Base-by-base conservation (phyloP, 2,888 invertebrate genomes). In the Acanthosoma haemorrhoidale region DNA sequence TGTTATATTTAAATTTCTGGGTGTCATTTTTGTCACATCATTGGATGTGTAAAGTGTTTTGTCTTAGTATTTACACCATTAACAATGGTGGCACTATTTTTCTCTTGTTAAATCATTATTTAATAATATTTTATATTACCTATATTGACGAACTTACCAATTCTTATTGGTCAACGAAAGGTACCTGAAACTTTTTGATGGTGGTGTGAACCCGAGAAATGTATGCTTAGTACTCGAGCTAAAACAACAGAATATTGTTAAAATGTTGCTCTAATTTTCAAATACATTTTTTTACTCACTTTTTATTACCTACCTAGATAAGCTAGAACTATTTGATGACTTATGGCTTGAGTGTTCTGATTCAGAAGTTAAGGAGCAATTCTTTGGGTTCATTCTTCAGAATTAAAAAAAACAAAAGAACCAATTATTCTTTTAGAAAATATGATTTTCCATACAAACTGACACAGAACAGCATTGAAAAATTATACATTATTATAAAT, bases 151-250 rank as follows among this genome's bases (percentile, higher is more conserved):
- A 11, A 41, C 41, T 64, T 36, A 66, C 66, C 66, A 41, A 9
- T 41, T 60, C 43, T 43, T 63, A 32, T 70, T 70, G 21, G 64
- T n/a, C 31, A 63, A 29, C 32, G 70, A 64, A 31, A 70, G 57
- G 8, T 64, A 38, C 34, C 51, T 32, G 4, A 70, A 34, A 16
- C 63, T 70, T 16, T 70, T 43, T 6, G 70, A 51, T 51, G 70
- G 70, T n/a, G 70, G 70, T n/a, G 70, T 70, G 3, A 70, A 70
- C n/a, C 51, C 64, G 16, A 15, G 25, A 9, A 51, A 3, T 21
- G 38, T 57, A n/a, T n/a, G n/a, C n/a, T n/a, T n/a, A n/a, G n/a
- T n/a, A 11, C 29, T 25, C 36, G 70, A 64, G 34, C 64, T 70
- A 9, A 11, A 69, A 16, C 8, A n/a, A 29, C 5, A 21, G 16